phyloP scores from a whole-genome alignment of 2,113 vertebrate genomes.

The Amphiprion ocellaris region DNA sequence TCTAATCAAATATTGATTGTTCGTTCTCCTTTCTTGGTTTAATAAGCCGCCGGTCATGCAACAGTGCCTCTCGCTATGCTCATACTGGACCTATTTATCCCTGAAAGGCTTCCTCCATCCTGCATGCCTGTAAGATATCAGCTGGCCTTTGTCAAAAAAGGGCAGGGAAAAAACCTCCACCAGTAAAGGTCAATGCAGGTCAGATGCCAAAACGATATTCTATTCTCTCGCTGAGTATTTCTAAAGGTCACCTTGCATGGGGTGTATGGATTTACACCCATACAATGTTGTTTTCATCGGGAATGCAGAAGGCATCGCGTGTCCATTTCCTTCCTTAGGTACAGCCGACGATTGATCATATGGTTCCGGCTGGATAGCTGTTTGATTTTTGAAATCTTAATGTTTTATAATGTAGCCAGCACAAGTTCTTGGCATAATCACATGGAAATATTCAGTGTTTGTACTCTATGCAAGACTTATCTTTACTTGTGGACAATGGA shows the following conservation, averaged over 20 bases:
- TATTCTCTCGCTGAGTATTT: conserved; percentile 54
- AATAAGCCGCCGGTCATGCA: conserved; percentile 64
- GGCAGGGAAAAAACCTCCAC: conserved; percentile 23
- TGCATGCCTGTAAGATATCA: conserved; percentile 29
- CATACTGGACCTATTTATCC: conserved; percentile 24
- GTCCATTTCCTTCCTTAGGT: background rate
- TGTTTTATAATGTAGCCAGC: conserved; percentile 58
- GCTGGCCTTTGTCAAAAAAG: conserved; percentile 56
- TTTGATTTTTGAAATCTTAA: conserved; percentile 54
- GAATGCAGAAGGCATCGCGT: conserved; percentile 6
- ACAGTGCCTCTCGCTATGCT: conserved; percentile 3
- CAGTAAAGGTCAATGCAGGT: conserved; percentile 63
- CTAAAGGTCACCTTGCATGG: conserved; percentile 69
- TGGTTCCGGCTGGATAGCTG: conserved; percentile 22
- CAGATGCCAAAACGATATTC: conserved; percentile 60
- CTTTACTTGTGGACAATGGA: conserved; percentile 79
- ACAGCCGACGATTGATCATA: conserved; percentile 43
- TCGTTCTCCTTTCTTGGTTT: conserved; percentile 51
- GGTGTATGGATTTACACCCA: conserved; percentile 42
- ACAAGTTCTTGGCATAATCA: conserved; percentile 55
- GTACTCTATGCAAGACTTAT: conserved; percentile 71
- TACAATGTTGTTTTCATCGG: conserved; percentile 24
- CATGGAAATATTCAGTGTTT: conserved; percentile 56
- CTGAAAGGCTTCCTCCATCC: conserved; percentile 2
- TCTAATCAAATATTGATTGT: conserved; percentile 80